Evolutionary conservation across 2,888 invertebrate species (phyloP).

Genomic region (Dryomyza anilis): DNA sequence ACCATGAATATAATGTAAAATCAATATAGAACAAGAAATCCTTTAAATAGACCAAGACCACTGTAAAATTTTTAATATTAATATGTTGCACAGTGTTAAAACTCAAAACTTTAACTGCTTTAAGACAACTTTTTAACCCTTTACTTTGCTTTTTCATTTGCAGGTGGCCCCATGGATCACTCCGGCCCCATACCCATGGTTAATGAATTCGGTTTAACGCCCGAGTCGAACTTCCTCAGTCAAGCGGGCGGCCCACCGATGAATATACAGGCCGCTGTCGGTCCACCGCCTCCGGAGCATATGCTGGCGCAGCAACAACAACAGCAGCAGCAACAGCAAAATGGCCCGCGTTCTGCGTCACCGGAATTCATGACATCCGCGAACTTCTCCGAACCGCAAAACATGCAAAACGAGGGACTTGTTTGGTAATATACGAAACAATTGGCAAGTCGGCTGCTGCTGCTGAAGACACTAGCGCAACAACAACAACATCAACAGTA

Average conservation of each 20-base stretch:
- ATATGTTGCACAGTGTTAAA: no score
- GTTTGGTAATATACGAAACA: conserved; percentile 70
- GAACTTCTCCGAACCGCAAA: conserved; percentile 71
- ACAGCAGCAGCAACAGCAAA: conserved; percentile 49
- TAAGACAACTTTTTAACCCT: no score
- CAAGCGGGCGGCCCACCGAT: conserved; percentile 62
- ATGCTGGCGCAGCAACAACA: conserved; percentile 64
- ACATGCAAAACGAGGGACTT: conserved; percentile 74
- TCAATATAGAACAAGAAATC: no score
- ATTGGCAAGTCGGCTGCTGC: conserved; percentile 58
- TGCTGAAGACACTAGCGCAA: conserved; percentile 51
- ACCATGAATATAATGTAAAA: no score
- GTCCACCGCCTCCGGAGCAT: conserved; percentile 65
- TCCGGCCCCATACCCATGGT: conserved; percentile 72
- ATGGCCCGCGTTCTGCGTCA: conserved; percentile 74
- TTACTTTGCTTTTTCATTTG: conserved; percentile 37
- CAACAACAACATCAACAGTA: conserved; percentile 47
- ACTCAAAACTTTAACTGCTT: no score
- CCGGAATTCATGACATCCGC: conserved; percentile 73
- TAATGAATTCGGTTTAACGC: conserved; percentile 76
- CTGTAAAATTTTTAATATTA: no score
- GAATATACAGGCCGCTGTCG: conserved; percentile 58
- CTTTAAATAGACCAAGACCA: no score
- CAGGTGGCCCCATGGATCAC: conserved; percentile 76
- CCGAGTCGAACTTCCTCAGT: conserved; percentile 67